Evolutionary conservation across 2,888 invertebrate species (phyloP), one percentile per base, ranked within the genome.

Genomic region (Polietes domitor): DNA sequence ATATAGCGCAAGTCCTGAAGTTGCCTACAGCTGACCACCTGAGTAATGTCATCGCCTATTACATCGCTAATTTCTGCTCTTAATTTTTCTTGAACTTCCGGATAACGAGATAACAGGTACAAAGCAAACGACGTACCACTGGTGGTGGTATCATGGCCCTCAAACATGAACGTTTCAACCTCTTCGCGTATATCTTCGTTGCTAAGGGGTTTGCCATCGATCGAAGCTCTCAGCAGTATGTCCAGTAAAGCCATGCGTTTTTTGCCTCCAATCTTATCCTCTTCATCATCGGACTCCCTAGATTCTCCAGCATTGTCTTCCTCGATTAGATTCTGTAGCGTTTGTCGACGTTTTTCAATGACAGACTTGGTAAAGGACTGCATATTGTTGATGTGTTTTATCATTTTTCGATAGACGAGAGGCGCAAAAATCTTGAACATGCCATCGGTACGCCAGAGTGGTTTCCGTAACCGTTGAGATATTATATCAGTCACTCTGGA

Each of bases 191-290:
- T 93, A 77, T 94, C 94, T 19, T 93, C 91, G 73, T 94, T 93
- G 10, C 93, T 93, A 68, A 96, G 91, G 5, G 93, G 93, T 53
- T 93, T 89, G 0, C 94, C 94, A 81, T 94, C 93, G 0, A 93
- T 92, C 81, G 93, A 94, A 0, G 94, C 92, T 77, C 94, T 92
- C 9, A 96, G 89, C 6, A 96, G 90, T 41, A 95, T 90, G 92
- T 96, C 96, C 87, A 96, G 90, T 87, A 96, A 94, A 0, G 95
- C 95, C 87, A 94, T 93, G 87, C 94, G 94, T 86, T 94, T 94
- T 87, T 94, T 94, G 24, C 92, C 92, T 63, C 94, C 94, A 90
- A 87, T 87, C 41, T 88, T 89, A 1, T 88, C 80, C 1, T 65
- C 32, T 1, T 88, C 88, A 0, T 70, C 81, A 3, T 41, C 63